phyloP scores from a whole-genome alignment of 2,113 vertebrate genomes.

The Laterallus jamaicensis region DNA sequence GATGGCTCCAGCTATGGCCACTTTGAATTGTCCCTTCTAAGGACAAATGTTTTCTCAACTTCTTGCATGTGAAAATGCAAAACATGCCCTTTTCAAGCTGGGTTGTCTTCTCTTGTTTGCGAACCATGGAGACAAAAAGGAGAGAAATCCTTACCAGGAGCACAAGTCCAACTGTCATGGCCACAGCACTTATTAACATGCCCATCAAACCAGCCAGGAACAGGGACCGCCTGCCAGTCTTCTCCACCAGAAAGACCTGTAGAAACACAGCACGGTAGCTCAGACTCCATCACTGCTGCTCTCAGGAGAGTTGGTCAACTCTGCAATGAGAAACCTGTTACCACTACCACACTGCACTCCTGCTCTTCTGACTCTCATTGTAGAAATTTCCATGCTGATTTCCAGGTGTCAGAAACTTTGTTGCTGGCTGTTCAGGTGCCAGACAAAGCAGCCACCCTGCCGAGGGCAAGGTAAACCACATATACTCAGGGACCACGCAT shows the following conservation, averaged over 20 bases:
- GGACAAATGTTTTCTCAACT: background rate
- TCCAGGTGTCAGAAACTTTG: background rate
- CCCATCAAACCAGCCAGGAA: conserved; percentile 85
- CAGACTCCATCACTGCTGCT: background rate
- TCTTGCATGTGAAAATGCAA: background rate
- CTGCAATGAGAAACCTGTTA: background rate
- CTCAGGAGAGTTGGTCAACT: background rate
- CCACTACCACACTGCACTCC: background rate
- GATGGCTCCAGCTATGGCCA: background rate
- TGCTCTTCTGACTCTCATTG: background rate
- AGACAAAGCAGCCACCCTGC: background rate
- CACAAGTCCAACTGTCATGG: conserved; percentile 88
- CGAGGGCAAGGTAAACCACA: background rate
- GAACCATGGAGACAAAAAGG: background rate
- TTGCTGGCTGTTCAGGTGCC: background rate
- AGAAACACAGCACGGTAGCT: background rate
- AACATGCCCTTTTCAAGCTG: background rate
- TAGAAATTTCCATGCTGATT: background rate
- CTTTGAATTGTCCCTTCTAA: background rate
- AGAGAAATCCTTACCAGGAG: conserved; percentile 80
- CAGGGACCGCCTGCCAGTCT: conserved; percentile 85
- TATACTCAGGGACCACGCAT: background rate
- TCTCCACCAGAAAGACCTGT: conserved; percentile 91
- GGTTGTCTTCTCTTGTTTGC: background rate
- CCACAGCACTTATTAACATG: conserved; percentile 87